Base-by-base conservation (phyloP, 2,888 invertebrate species). In the Polymixis flavicincta region DNA sequence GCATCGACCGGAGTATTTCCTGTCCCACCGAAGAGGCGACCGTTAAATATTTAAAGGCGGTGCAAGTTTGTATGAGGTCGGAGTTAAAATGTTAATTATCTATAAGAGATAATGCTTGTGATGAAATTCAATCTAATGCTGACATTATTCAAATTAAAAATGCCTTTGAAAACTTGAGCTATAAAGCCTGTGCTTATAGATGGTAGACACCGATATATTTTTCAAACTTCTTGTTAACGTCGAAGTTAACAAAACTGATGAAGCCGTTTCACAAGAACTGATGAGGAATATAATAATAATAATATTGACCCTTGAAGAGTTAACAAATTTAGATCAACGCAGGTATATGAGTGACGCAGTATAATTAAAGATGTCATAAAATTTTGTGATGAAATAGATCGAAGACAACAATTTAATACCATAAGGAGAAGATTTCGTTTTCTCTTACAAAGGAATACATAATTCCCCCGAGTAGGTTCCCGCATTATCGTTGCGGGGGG, bases 1-100 rank as follows among this genome's bases (percentile, higher is more conserved):
- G 78, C 73, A 69, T 65, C 42, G 74, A 63, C 50, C 48, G 69
- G 45, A 77, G 78, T 61, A 48, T 61, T 85, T 87, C 83, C 85
- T 87, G 87, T 80, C 74, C 60, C 71, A 76, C 42, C 54, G 54
- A 63, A 37, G 54, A 74, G 70, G 71, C 84, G 65, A 65, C 73
- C 67, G 74, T 71, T 72, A 72, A 80, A 74, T 59, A 66, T 50
- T 8, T 17, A 17, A 7, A 14, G 9, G 50, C 22, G 59, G 74
- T 55, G 19, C 60, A 84, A 72, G 76, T 14, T n/a, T n/a, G n/a
- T n/a, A n/a, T n/a, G 37, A 76, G 25, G 1, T 22, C 22, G 22
- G 8, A 8, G 4, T 54, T 4, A 32, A 11, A 60, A 32, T 60
- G 60, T 9, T 50, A 57, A 60, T n/a, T 48, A 48, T 32, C 2